Evolutionary conservation across 92 coral and sea anemone species (phyloP).

Genomic region (Paramuricea clavata): DNA sequence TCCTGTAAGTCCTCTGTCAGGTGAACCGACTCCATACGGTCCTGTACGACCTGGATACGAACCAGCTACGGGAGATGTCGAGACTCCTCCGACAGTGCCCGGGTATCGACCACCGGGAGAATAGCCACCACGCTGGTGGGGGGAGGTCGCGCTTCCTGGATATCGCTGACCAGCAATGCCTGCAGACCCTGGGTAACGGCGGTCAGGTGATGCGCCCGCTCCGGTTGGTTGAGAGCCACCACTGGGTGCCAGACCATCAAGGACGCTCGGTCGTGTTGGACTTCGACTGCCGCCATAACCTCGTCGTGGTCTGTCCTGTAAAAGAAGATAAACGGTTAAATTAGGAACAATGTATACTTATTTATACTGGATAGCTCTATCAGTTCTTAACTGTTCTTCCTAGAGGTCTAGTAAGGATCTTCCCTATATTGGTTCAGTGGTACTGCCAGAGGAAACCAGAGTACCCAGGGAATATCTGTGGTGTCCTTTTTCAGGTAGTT

Average conservation of each 20-base stretch:
- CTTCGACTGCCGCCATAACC: slow-evolving; percentile 29
- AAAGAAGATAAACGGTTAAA: not conserved
- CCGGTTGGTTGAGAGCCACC: slow-evolving; percentile 18
- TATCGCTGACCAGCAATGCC: slow-evolving; percentile 29
- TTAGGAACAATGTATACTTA: not conserved
- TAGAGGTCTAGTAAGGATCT: too few species aligned
- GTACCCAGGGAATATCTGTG: not conserved
- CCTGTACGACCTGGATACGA: not conserved
- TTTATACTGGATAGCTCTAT: not conserved
- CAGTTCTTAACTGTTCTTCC: too few species aligned
- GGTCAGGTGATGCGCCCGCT: slow-evolving; percentile 34
- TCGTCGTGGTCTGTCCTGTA: slow-evolving; percentile 27
- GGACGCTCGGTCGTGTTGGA: slow-evolving; percentile 32
- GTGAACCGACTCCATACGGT: not conserved
- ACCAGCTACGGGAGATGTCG: not conserved
- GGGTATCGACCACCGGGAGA: slow-evolving; percentile 35
- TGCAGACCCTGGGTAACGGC: slow-evolving; percentile 3
- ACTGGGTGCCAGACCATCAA: slow-evolving; percentile 33
- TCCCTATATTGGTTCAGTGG: not conserved
- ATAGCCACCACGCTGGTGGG: slow-evolving; percentile 19
- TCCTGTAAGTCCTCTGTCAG: not conserved
- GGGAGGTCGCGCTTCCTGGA: slow-evolving; percentile 9
- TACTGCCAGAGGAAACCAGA: too few species aligned
- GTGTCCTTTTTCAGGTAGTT: too few species aligned
- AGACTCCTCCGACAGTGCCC: slow-evolving; percentile 20